Base-by-base conservation (phyloP, 2,888 invertebrate genomes). In the Drosophila stalkeri region DNA sequence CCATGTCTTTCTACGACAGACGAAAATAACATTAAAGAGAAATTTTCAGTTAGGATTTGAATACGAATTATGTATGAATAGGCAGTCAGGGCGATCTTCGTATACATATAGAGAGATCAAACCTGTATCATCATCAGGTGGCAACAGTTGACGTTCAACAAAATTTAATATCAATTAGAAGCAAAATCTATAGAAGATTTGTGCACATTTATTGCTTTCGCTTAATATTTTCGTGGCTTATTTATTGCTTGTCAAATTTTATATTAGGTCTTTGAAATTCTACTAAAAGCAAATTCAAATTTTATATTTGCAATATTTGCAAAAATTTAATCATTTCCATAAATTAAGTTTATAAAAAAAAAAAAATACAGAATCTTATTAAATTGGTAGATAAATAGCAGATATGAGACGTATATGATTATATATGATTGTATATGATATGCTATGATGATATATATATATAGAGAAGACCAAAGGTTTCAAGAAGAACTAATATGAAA, bases 21-120 rank as follows among this genome's bases (percentile, higher is more conserved):
- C 56, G 27, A 63, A 74, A 65, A 64, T 78, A 73, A 70, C 63
- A 70, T 80, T 49, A 75, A 78, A 80, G 69, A 43, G 20, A 57
- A 43, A 57, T 18, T 18, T n/a, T 20, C 20, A 47, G 41, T 41
- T 56, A 51, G 49, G 60, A 47, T 46, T 47, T 49, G 35, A 33
- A 33, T 18, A 12, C 31, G 49, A 51, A 51, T 51, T 9, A 37
- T 54, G 35, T 18, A 54, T 54, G 35, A 16, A 54, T 37, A 4
- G 8, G 5, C 37, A 37, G 41, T n/a, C n/a, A 31, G 39, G 52
- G 37, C 37, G 23, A 39, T 39, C 14, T 39, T 16, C 37, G 0
- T 16, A 51, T 2, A 11, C 18, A 20, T 37, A 55, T 39, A 39
- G n/a, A 39, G 41, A 6, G 2, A 27, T 16, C 27, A 23, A 37